These are phyloP conservation scores for Pterophyllum scalare DNA, from an alignment of 2,113 vertebrate genomes.

Conservation along the genomic window DNA sequence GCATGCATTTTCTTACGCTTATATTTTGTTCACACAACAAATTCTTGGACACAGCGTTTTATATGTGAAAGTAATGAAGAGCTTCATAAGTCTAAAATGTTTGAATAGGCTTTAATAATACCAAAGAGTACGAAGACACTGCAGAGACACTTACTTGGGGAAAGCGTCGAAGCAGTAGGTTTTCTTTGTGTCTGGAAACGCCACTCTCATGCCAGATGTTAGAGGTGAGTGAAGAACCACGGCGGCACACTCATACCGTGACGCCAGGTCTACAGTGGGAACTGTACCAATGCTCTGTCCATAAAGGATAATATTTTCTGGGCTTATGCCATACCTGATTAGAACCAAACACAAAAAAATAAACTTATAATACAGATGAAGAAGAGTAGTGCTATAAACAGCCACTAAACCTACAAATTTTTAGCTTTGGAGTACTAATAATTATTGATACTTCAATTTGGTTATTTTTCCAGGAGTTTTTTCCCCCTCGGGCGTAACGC, in stretches of 20 bases:
- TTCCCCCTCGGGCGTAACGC: too few relatives aligned
- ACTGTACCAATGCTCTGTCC: slow-evolving; percentile 97
- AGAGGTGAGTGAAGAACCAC: slow-evolving; percentile 95
- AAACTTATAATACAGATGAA: background rate
- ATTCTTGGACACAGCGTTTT: background rate
- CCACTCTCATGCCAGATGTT: slow-evolving; percentile 96
- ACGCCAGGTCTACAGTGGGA: slow-evolving; percentile 93
- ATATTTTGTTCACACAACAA: background rate
- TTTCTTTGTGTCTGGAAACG: slow-evolving; percentile 97
- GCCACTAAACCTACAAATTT: background rate
- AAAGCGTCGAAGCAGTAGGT: slow-evolving; percentile 98
- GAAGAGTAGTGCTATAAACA: background rate
- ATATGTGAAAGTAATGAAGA: background rate
- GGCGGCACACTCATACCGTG: slow-evolving; percentile 94
- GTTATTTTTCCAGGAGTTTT: too few relatives aligned
- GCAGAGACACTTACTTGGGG: slow-evolving; percentile 87
- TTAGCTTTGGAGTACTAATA: background rate
- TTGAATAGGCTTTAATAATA: background rate
- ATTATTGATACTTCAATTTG: background rate
- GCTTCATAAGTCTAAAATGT: background rate
- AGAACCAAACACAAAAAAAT: background rate
- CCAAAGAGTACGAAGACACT: background rate
- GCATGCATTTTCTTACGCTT: too few relatives aligned
- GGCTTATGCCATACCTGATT: slow-evolving; percentile 91
- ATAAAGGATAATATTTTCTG: slow-evolving; percentile 94